Conservation (phyloP, 2,888 invertebrate genomes). For the Itoplectis maculator region DNA sequence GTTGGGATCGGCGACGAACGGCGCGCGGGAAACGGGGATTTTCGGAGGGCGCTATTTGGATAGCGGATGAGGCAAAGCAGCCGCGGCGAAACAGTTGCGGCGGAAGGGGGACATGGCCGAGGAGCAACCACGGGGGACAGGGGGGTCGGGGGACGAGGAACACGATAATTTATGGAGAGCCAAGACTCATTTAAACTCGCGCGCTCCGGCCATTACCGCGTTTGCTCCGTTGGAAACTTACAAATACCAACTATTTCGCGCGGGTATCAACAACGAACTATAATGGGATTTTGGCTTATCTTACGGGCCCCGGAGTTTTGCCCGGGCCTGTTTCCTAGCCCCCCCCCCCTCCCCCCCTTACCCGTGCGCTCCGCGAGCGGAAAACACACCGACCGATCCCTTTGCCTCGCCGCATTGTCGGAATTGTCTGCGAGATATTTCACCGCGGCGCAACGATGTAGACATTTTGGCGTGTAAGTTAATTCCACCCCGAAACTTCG, state of each 20-base stretch:
- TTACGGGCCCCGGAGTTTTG: conserved; percentile 74
- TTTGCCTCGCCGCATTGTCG: conserved; percentile 31
- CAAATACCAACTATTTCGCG: conserved; percentile 70
- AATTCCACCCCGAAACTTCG: not conserved
- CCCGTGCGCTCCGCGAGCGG: conserved; percentile 16
- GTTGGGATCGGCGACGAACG: not conserved
- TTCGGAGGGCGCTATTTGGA: conserved; percentile 37
- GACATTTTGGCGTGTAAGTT: not conserved
- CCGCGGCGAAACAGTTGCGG: conserved; percentile 9
- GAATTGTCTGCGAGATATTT: conserved; percentile 14
- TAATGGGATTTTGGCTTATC: conserved; percentile 83
- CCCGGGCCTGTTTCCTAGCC: conserved; percentile 6
- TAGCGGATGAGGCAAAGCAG: conserved; percentile 17
- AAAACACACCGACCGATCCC: conserved; percentile 26
- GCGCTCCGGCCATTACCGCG: conserved; percentile 76
- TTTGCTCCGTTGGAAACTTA: conserved; percentile 71
- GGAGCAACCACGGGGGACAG: conserved; percentile 9
- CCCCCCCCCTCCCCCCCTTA: not conserved
- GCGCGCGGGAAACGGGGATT: conserved; percentile 3
- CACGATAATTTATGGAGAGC: conserved; percentile 79
- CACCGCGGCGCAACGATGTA: conserved; percentile 10
- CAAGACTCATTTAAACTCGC: conserved; percentile 80
- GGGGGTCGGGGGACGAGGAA: conserved; percentile 26
- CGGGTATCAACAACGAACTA: conserved; percentile 78
- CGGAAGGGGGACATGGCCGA: conserved; percentile 25